A percentile compares a stretch with the other conserved stretches of the same genome.
Evolutionary conservation across 2,888 invertebrate species (phyloP).

Genomic region (Trichopria drosophilae): DNA sequence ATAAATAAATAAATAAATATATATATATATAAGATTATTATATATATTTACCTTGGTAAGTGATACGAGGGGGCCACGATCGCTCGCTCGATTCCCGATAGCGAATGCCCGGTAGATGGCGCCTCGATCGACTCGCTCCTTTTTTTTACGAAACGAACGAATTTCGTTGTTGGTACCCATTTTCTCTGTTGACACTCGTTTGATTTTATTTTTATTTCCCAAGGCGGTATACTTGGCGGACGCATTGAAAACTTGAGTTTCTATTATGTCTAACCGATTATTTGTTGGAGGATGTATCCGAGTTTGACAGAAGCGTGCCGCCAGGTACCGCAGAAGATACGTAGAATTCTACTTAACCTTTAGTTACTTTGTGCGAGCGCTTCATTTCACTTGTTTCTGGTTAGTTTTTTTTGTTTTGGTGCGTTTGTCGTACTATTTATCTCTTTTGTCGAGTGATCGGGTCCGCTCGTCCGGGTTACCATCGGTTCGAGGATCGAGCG

Average conservation of each 20-base stretch:
- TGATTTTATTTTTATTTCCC: too few relatives aligned
- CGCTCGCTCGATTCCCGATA: slow-evolving; percentile 45
- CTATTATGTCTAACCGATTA: slow-evolving; percentile 48
- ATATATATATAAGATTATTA: slow-evolving; percentile 46
- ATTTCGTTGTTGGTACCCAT: neutral
- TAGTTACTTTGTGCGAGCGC: too few relatives aligned
- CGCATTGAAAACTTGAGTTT: slow-evolving; percentile 49
- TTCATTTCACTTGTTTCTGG: too few relatives aligned
- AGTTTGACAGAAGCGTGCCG: slow-evolving; percentile 9
- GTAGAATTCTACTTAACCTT: too few relatives aligned
- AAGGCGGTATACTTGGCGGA: too few relatives aligned
- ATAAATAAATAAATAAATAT: slow-evolving; percentile 40
- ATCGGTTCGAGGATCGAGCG: too few relatives aligned
- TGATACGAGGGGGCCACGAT: slow-evolving; percentile 52
- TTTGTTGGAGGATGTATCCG: slow-evolving; percentile 43
- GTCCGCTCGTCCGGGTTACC: too few relatives aligned
- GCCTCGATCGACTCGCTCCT: slow-evolving; percentile 6
- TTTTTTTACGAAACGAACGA: slow-evolving; percentile 12
- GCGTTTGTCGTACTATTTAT: too few relatives aligned
- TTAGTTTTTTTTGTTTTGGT: too few relatives aligned
- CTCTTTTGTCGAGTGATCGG: too few relatives aligned
- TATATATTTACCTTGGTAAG: slow-evolving; percentile 57
- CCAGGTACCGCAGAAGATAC: slow-evolving; percentile 2
- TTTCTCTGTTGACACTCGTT: too few relatives aligned
- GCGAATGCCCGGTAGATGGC: slow-evolving; percentile 15